Conservation (phyloP, 2,113 vertebrate species). For the Ceuthmochares aereus region DNA sequence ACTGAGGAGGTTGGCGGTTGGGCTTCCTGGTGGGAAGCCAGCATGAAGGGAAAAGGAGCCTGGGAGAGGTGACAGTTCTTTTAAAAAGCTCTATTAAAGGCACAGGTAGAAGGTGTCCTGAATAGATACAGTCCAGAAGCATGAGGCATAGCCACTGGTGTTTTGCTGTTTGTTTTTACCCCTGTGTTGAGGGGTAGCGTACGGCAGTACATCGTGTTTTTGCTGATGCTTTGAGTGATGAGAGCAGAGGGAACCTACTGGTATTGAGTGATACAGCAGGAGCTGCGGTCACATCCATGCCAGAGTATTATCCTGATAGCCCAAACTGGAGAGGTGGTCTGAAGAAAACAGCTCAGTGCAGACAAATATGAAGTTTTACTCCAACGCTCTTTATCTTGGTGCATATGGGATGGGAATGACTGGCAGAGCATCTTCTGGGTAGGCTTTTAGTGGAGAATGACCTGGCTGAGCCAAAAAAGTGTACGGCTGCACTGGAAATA, state of each 20-base stretch:
- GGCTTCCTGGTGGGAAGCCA: neutral
- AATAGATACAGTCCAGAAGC: neutral
- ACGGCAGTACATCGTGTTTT: neutral
- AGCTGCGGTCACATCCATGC: accelerated
- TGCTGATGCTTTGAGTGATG: neutral
- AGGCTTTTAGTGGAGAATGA: neutral
- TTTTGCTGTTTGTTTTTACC: neutral
- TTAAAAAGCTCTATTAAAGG: neutral
- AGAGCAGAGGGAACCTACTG: neutral
- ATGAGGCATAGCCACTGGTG: neutral
- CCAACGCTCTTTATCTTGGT: neutral
- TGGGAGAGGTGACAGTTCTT: neutral
- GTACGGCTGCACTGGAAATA: neutral
- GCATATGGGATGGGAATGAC: neutral
- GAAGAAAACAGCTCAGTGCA: neutral
- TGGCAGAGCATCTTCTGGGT: neutral
- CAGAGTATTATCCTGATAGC: neutral
- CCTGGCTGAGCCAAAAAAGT: neutral
- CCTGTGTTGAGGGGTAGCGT: no score
- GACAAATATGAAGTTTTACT: neutral
- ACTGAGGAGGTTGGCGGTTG: neutral
- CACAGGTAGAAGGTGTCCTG: neutral
- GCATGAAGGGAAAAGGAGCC: neutral
- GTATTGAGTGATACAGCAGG: neutral
- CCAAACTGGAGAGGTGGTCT: neutral